Conservation (phyloP, 2,797 vertebrate genomes). For the Tamandua tetradactyla region DNA sequence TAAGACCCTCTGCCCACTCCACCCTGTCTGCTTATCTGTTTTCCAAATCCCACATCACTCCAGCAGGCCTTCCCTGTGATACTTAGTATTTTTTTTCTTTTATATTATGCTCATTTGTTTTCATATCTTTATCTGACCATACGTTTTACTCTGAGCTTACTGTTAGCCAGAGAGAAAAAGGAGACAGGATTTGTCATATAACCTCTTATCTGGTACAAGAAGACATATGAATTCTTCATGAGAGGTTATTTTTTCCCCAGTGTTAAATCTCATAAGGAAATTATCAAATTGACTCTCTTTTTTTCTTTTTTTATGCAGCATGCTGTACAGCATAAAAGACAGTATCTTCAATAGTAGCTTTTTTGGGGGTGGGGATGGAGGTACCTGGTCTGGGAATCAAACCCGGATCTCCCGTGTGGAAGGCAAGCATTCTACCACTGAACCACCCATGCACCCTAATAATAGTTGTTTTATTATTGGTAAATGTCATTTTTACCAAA, state of each 20-base stretch:
- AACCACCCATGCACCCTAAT: too few relatives aligned
- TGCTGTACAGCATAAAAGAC: neutral
- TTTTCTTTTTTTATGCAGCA: neutral
- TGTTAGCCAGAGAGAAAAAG: neutral
- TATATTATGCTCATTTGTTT: neutral
- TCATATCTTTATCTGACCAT: neutral
- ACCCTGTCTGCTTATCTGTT: neutral
- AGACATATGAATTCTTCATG: neutral
- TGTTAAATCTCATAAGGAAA: conserved; percentile 18
- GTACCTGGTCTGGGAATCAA: too few relatives aligned
- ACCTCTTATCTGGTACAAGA: neutral
- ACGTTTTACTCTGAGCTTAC: conserved; percentile 23
- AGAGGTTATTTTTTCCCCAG: conserved; percentile 21
- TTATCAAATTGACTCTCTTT: neutral
- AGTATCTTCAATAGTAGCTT: neutral
- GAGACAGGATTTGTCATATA: neutral
- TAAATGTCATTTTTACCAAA: neutral
- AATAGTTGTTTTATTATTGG: too few relatives aligned
- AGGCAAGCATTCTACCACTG: too few relatives aligned
- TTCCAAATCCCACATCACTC: neutral
- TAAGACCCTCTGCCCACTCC: neutral
- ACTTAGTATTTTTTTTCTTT: neutral
- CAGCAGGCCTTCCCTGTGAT: neutral
- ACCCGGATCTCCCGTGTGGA: too few relatives aligned
- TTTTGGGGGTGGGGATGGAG: too few relatives aligned